These are phyloP conservation scores for Dicycla oo DNA, from an alignment of 2,888 invertebrate genomes.

Conservation along the genomic window DNA sequence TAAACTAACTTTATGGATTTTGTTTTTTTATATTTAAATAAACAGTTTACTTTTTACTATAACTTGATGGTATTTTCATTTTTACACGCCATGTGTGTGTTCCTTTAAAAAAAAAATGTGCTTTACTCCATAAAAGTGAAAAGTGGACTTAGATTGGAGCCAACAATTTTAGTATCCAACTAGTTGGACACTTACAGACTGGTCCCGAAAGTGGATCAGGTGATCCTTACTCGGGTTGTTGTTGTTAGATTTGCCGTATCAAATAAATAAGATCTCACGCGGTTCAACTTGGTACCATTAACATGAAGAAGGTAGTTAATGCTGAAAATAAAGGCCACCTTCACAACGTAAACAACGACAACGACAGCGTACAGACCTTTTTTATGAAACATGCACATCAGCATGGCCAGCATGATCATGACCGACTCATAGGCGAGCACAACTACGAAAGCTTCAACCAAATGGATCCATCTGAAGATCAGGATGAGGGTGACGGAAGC, in stretches of 20 bases:
- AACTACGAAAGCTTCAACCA: slow-evolving; percentile 76
- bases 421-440: slow-evolving; percentile 78
- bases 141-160: no score
- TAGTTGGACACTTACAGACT: neutral
- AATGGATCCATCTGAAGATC: slow-evolving; percentile 85
- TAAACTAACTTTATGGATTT: no score
- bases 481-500: slow-evolving; percentile 79
- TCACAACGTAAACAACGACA: no score
- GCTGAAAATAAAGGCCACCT: neutral
- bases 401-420: slow-evolving; percentile 81
- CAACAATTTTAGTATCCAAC: no score
- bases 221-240: neutral
- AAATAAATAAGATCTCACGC: neutral
- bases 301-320: neutral
- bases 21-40: no score
- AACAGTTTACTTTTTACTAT: no score
- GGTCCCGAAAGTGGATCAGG: no score
- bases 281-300: no score
- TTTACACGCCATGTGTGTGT: no score
- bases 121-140: no score
- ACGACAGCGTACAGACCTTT: slow-evolving; percentile 69
- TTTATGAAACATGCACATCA: slow-evolving; percentile 83
- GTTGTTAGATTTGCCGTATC: neutral
- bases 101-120: no score
- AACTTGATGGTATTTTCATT: no score